Conservation (phyloP, 2,888 invertebrate species). For the Prostheceraeus crozeri region DNA sequence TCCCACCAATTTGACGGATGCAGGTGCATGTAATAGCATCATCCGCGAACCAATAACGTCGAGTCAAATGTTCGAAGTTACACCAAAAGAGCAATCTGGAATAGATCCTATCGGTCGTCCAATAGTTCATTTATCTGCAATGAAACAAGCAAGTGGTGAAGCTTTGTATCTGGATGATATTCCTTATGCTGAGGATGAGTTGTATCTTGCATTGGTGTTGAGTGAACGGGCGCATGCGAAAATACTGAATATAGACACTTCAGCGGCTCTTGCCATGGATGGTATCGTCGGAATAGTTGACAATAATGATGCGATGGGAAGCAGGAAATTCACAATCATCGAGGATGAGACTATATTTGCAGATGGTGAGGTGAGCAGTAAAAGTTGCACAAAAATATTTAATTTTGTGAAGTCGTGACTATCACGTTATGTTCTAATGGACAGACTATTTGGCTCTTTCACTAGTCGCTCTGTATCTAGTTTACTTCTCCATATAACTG, state of each 20-base stretch:
- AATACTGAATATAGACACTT: constrained; percentile 68
- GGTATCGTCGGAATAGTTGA: constrained; percentile 77
- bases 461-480: too few relatives aligned
- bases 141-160: neutral
- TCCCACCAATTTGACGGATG: too few relatives aligned
- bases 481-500: too few relatives aligned
- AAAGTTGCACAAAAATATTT: too few relatives aligned
- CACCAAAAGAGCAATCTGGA: neutral
- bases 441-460: too few relatives aligned
- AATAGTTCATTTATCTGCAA: neutral
- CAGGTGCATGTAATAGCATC: too few relatives aligned
- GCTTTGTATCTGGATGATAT: neutral
- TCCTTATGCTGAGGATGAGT: constrained; percentile 61
- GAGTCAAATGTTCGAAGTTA: neutral
- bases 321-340: too few relatives aligned
- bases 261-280: constrained; percentile 66
- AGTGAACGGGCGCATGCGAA: constrained; percentile 76
- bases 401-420: too few relatives aligned
- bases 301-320: constrained; percentile 71
- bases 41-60: neutral
- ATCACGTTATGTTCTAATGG: too few relatives aligned
- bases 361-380: too few relatives aligned
- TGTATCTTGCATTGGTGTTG: constrained; percentile 71
- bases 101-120: neutral
- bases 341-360: too few relatives aligned